These are phyloP conservation scores for Rhinophrynus dorsalis DNA, from an alignment of 2,797 vertebrate species.

Conservation along the genomic window DNA sequence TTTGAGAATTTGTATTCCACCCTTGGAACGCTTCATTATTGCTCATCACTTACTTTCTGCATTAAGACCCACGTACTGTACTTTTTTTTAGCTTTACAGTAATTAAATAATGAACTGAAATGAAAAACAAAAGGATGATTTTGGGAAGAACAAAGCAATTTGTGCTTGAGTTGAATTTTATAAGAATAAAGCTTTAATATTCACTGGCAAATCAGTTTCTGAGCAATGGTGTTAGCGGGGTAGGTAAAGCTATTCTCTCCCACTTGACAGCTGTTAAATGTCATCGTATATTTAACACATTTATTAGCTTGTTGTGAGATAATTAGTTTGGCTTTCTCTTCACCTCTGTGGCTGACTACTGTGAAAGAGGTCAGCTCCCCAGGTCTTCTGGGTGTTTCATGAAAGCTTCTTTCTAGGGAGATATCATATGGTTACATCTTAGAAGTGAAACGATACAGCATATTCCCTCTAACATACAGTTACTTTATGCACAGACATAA, in stretches of 20 bases:
- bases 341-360: slow-evolving; percentile 25
- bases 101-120: background rate
- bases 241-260: slow-evolving; percentile 36
- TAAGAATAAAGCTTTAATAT: slow-evolving; percentile 22
- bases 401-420: background rate
- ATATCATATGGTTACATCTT: background rate
- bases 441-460: background rate
- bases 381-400: background rate
- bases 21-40: too few species aligned
- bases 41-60: too few species aligned
- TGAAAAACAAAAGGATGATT: slow-evolving; percentile 5
- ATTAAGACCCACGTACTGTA: too few species aligned
- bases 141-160: slow-evolving; percentile 24
- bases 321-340: slow-evolving; percentile 42
- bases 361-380: slow-evolving; percentile 33
- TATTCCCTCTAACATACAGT: background rate
- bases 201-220: slow-evolving; percentile 15
- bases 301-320: slow-evolving; percentile 41
- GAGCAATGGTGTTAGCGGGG: slow-evolving; percentile 26
- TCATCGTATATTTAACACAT: slow-evolving; percentile 46
- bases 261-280: slow-evolving; percentile 49
- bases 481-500: too few species aligned
- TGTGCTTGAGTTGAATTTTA: slow-evolving; percentile 3
- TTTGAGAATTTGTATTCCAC: too few species aligned
- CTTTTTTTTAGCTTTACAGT: too few species aligned